Evolutionary conservation across 2,113 vertebrate species (phyloP), one percentile per base, ranked within the genome.

Genomic region (Channa argus): DNA sequence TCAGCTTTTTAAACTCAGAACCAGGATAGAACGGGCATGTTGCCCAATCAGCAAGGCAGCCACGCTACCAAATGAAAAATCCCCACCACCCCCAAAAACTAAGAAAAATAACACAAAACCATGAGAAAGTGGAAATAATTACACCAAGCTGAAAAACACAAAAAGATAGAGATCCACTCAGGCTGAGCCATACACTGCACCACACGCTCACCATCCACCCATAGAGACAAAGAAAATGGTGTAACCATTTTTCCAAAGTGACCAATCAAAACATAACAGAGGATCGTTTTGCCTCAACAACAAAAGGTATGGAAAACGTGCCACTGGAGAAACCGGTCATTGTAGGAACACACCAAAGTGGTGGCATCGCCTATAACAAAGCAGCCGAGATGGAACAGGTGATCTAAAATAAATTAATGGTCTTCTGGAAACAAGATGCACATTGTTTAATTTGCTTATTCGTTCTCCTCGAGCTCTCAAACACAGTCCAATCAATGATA

Each of bases 371-470:
- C 63, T 33, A 63, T 12, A 44, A 68, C 37, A 61, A 71, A 66
- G 45, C 55, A 43, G 14, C 64, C 37, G 43, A 77, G 45, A 55
- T 38, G 47, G 46, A 61, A 55, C 45, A 63, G 61, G 59, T 69
- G 43, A 58, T 45, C 60, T 51, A 11, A 67, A 83, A 70, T 62
- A 13, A 79, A 76, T 24, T 37, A 67, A 51, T 8, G 5, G 12
- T 56, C 12, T 24, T 71, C 63, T 33, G 38, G 8, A 71, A 64
- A 79, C 45, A 50, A 53, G 14, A 71, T 50, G 8, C 43, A 60
- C 14, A 44, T 60, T 63, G 44, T 43, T 15, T 14, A 52, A 65
- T 66, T 13, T 7, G 6, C 34, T 63, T 45, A 8, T 60, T 24
- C 14, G 38, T 33, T 24, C 36, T 34, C 4, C 24, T 63, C 2